Evolutionary conservation across 2,113 vertebrate species (phyloP), one percentile per base, ranked within the genome.

Genomic region (Porphyrio hochstetteri): DNA sequence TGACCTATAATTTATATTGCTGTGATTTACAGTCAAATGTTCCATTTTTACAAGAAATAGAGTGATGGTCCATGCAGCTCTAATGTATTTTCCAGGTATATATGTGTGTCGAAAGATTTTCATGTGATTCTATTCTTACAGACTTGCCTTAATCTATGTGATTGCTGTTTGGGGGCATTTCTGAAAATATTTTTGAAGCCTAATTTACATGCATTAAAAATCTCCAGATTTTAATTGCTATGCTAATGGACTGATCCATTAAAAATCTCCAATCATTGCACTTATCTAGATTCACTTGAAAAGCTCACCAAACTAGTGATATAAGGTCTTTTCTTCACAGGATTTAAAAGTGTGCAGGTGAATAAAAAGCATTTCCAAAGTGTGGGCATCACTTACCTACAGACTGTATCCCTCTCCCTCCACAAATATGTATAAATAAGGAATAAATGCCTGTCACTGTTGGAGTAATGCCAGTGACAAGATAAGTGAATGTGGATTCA

Each of bases 41-140:
- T 97, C 23, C 6, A 48, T 82, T 88, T 90, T 88, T n/a, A 90
- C 9, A 27, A 91, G 77, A 71, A 96, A 89, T 86, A 82, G 52
- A 94, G 29, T 11, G 46, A 93, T 93, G 40, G 15, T 96, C 27
- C 65, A 40, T 44, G 11, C 11, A 52, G 28, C 81, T 92, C 18
- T 88, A 72, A 79, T 18, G 2, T 33, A 36, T 52, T 82, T 76
- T 35, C 10, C 76, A 56, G 10, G 2, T 40, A 27, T 15, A 16
- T 38, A 53, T 21, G 6, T 28, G 5, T 52, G 40, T 5, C 10
- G 64, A 91, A 82, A 64, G 2, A 57, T 69, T 82, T 94, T 82
- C 3, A 16, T 42, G 9, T n/a, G 16, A 59, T 44, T 65, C 6
- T 53, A 2, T 31, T 91, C n/a, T 82, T 35, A 42, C 35, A 75